Evolutionary conservation across 2,113 vertebrate species (phyloP), one percentile per base, ranked within the genome.

Genomic region (Rana temporaria): DNA sequence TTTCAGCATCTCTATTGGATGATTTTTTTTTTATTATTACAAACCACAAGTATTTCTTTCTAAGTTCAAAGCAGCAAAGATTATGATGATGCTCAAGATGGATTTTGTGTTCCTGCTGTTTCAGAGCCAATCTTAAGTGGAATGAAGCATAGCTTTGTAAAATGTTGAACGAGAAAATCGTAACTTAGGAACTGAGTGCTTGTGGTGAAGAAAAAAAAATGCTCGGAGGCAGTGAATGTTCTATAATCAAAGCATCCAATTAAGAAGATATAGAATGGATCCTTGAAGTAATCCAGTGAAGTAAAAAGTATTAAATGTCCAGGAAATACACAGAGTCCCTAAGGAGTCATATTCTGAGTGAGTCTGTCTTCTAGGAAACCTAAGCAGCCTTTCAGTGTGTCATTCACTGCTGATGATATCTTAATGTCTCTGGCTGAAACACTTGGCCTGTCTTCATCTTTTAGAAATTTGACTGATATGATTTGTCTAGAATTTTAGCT

Each of bases 171-270:
- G 17, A 65, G 6, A 57, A 69, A 67, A 79, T 42, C 20, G 26
- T 68, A 69, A 67, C 22, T 79, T 67, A 48, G 65, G 19, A 57
- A 79, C 30, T 9, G 53, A 68, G 34, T 64, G 60, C 66, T 60
- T 24, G n/a, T 19, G 66, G 55, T 52, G 52, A 60, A 62, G 78
- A 80, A 66, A 34, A 60, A 34, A 60, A 38, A 38, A 53, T 11
- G n/a, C 65, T 70, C 34, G 24, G 34, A 70, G 67, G 78, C 32
- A 60, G 34, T 60, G 55, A 80, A 34, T 70, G 60, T 55, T 70
- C 56, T 26, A 62, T 70, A 80, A 80, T 62, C 53, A 62, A 70
- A 57, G 78, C 56, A 42, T 22, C 66, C 78, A 80, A 80, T 80
- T 80, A 80, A 62, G n/a, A 48, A 52, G 56, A 56, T 62, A 80